Conservation (phyloP, 2,888 invertebrate species). For the Galeopsomyia nigrocyanea region DNA sequence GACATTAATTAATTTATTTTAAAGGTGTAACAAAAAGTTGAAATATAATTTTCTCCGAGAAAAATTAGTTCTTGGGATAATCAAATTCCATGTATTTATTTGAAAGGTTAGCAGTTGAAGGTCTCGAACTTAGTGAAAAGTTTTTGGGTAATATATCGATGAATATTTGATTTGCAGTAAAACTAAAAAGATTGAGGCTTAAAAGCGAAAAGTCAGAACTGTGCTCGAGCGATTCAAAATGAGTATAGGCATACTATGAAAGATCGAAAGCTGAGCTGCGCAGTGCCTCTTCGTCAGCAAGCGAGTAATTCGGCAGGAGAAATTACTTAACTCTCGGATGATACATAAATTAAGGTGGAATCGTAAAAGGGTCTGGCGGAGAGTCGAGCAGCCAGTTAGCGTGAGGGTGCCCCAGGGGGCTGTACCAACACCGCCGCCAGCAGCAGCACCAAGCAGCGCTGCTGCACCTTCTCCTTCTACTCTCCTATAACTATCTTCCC, state of each 20-base stretch:
- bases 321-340: slow-evolving; percentile 70
- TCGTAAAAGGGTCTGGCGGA: slow-evolving; percentile 66
- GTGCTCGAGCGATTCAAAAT: too few relatives aligned
- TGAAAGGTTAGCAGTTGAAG: too few relatives aligned
- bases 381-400: slow-evolving; percentile 68
- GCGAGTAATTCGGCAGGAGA: slow-evolving; percentile 64
- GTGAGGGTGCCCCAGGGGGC: slow-evolving; percentile 69
- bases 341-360: slow-evolving; percentile 69
- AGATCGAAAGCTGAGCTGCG: slow-evolving; percentile 53
- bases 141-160: too few relatives aligned
- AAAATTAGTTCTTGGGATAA: too few relatives aligned
- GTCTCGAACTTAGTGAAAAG: too few relatives aligned
- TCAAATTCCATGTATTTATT: too few relatives aligned
- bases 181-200: too few relatives aligned
- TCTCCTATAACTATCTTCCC: slow-evolving; percentile 40
- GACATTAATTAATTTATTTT: too few relatives aligned
- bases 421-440: slow-evolving; percentile 58
- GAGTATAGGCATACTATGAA: slow-evolving; percentile 5
- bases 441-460: slow-evolving; percentile 40
- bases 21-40: too few relatives aligned
- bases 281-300: slow-evolving; percentile 53
- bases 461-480: slow-evolving; percentile 34
- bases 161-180: too few relatives aligned
- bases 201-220: too few relatives aligned
- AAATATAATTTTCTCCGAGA: too few relatives aligned